Base-by-base conservation (phyloP, 2,797 vertebrate species). In the Typhlichthys subterraneus region DNA sequence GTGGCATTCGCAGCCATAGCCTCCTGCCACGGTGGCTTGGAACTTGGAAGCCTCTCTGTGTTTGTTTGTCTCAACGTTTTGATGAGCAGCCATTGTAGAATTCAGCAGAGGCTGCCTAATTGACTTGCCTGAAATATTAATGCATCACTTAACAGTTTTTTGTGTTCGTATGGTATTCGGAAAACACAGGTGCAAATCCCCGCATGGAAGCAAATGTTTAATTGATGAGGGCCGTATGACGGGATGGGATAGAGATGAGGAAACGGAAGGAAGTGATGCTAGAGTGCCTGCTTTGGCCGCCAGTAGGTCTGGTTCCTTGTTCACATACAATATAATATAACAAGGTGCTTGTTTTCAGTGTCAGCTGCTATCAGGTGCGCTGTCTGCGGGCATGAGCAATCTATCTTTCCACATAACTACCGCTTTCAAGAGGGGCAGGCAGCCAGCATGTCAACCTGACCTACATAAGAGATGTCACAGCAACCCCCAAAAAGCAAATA, bases 61-160 rank as follows among this genome's bases (percentile, higher is more conserved):
- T 78, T 79, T 87, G 80, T 85, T 85, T 85, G 82, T 85, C 85
- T 76, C 79, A 75, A 77, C 73, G 55, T 82, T 64, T 59, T 84
- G 79, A 89, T 80, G 85, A 92, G 83, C 80, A 84, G 73, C 65
- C 72, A 67, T 61, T 56, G 82, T 82, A 10, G 31, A 72, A 87
- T 79, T 71, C 78, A 79, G 77, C 79, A 79, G 89, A 87, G 88
- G 72, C 67, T 73, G 60, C 73, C 88, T 91, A 92, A 91, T 86
- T 90, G 84, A 85, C 79, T 87, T 73, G 63, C 67, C 71, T 92
- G 82, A 89, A 91, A 92, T 86, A 90, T 90, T 82, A 79, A 92
- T 91, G 88, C 65, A 68, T 75, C 85, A 74, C 85, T 88, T 91
- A 90, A 91, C 88, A 71, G 84, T 77, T 89, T 88, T 88, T 80